Evolutionary conservation across 2,888 invertebrate genomes (phyloP).

Genomic region (Conomelus anceps): DNA sequence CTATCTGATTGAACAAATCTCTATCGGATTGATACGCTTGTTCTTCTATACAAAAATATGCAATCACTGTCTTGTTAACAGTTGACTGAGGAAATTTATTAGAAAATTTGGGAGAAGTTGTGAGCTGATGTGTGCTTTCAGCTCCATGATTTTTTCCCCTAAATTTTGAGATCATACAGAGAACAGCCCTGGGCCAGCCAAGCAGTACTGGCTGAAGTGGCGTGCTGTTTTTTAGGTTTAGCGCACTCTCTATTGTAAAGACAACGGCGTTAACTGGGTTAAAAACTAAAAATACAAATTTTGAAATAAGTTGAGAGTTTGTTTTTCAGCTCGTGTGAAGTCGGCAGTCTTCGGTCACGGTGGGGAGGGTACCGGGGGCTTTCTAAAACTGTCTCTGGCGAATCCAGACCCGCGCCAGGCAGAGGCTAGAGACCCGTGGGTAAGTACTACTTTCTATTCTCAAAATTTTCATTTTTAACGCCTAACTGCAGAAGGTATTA

Average conservation of each 20-base stretch:
- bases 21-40: no score
- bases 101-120: no score
- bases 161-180: no score
- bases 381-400: constrained; percentile 4
- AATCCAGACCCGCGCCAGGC: not conserved
- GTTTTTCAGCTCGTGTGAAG: constrained; percentile 10
- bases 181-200: no score
- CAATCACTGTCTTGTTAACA: no score
- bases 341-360: not conserved
- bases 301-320: constrained; percentile 7
- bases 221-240: no score
- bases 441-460: not conserved
- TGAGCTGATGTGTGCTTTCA: no score
- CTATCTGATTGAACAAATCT: no score
- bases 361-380: not conserved
- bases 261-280: constrained; percentile 1
- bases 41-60: no score
- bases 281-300: constrained; percentile 10
- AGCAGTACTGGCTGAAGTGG: no score
- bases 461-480: not conserved
- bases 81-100: no score
- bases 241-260: not conserved
- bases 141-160: no score
- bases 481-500: not conserved
- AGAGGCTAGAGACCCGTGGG: not conserved